Percentiles rank a stretch among this genome's conserved stretches.
Conservation (phyloP, 2,888 invertebrate genomes). For the Volucella inflata region DNA sequence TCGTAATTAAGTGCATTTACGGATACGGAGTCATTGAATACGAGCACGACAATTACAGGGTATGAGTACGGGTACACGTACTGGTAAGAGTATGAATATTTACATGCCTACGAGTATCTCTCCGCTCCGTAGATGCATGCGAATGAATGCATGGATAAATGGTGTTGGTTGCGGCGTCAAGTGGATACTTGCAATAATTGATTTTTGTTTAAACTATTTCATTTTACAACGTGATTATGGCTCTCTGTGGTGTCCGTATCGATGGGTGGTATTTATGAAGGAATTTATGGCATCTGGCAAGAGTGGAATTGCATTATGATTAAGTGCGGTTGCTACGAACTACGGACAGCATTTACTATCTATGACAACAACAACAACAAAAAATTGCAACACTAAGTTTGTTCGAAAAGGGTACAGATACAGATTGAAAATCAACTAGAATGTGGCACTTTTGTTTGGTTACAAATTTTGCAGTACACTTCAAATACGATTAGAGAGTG, state of each 20-base stretch:
- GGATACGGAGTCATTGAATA: slow-evolving; percentile 27
- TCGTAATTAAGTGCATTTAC: slow-evolving; percentile 74
- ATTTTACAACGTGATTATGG: slow-evolving; percentile 61
- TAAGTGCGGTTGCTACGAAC: not conserved
- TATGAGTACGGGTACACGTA: no score
- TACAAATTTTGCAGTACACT: no score
- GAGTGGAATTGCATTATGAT: not conserved
- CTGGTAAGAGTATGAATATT: no score
- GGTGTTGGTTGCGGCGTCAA: slow-evolving; percentile 13
- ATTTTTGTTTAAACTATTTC: slow-evolving; percentile 73
- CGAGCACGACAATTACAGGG: no score
- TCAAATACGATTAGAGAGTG: not conserved
- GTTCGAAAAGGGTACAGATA: no score
- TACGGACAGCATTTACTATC: not conserved
- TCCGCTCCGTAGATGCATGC: no score
- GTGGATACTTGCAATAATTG: slow-evolving; percentile 69
- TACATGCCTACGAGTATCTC: not conserved
- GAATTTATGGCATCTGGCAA: slow-evolving; percentile 23
- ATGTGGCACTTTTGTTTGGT: no score
- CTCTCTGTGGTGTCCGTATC: slow-evolving; percentile 52
- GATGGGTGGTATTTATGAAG: slow-evolving; percentile 35
- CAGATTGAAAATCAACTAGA: no score
- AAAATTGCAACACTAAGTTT: not conserved
- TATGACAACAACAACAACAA: not conserved
- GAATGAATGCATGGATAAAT: not conserved